phyloP scores from a whole-genome alignment of 2,113 vertebrate species.

The Centropristis striata region DNA sequence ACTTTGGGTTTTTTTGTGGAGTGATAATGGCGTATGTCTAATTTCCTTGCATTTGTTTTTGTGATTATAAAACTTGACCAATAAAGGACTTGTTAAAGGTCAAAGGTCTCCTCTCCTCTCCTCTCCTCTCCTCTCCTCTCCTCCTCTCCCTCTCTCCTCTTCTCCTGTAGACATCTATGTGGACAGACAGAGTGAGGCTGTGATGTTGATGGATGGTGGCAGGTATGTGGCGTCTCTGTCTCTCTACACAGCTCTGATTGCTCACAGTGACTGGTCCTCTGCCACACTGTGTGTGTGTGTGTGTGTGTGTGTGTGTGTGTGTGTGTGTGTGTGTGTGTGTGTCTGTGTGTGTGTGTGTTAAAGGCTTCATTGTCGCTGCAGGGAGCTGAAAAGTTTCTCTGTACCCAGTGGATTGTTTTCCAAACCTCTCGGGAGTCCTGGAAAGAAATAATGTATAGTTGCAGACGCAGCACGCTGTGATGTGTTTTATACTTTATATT shows the following conservation, averaged over 20 bases:
- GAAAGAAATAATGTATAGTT: no score
- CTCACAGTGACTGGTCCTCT: conserved; percentile 67
- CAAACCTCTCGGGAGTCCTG: not conserved
- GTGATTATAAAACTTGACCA: no score
- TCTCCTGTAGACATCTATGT: conserved; percentile 34
- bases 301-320: conserved; percentile 22
- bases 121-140: no score
- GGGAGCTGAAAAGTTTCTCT: conserved; percentile 22
- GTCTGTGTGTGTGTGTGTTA: conserved; percentile 19
- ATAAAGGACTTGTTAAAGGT: no score
- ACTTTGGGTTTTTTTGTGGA: no score
- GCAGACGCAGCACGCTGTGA: no score
- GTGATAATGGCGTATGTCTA: no score
- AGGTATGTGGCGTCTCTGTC: conserved; percentile 66
- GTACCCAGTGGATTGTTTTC: not conserved
- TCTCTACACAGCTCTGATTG: conserved; percentile 61
- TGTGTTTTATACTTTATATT: no score
- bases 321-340: conserved; percentile 6
- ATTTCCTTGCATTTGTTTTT: no score
- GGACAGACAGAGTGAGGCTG: conserved; percentile 46
- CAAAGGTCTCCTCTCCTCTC: not conserved
- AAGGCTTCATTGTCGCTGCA: conserved; percentile 1
- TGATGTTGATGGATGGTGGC: conserved; percentile 68
- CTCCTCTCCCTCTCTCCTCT: no score
- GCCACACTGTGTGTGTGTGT: conserved; percentile 4